phyloP scores from a whole-genome alignment of 2,797 vertebrate genomes.

The Pipistrellus nathusii region DNA sequence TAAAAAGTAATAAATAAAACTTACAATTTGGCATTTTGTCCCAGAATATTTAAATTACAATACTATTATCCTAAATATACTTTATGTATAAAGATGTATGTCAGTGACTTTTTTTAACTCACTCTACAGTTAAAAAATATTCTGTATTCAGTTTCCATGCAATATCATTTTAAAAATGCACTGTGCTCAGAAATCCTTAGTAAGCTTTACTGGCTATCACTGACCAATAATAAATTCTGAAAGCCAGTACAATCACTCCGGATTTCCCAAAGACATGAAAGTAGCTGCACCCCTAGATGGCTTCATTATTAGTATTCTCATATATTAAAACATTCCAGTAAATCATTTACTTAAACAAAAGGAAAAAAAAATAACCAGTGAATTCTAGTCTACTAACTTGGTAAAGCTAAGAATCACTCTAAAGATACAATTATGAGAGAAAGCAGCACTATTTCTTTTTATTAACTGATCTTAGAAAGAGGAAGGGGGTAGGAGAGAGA shows the following conservation, averaged over 20 bases:
- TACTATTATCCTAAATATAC: conserved; percentile 14
- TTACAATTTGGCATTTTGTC: conserved; percentile 30
- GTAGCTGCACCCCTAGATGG: not conserved
- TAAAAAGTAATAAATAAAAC: conserved; percentile 38
- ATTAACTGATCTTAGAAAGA: not conserved
- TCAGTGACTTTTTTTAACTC: not conserved
- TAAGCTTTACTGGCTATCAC: conserved; percentile 35
- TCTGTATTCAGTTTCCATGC: not conserved
- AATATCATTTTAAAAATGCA: conserved; percentile 46
- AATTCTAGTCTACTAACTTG: not conserved
- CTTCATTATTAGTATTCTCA: not conserved
- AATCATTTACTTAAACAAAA: conserved; percentile 46
- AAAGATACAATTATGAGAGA: not conserved
- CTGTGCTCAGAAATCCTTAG: conserved; percentile 23
- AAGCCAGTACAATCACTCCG: not conserved
- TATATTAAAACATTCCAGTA: not conserved
- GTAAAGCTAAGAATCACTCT: conserved; percentile 39
- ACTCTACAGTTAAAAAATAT: conserved; percentile 25
- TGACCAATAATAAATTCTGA: conserved; percentile 49
- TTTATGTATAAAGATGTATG: not conserved
- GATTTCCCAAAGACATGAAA: not conserved
- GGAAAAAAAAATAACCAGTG: conserved; percentile 26
- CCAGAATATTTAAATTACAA: conserved; percentile 21
- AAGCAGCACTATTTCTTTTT: not conserved
- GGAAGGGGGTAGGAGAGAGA: not conserved